A percentile compares a stretch with the other conserved stretches of the same genome.
These are phyloP conservation scores for Tinea pellionella DNA, from an alignment of 2,888 invertebrate species.

Conservation along the genomic window DNA sequence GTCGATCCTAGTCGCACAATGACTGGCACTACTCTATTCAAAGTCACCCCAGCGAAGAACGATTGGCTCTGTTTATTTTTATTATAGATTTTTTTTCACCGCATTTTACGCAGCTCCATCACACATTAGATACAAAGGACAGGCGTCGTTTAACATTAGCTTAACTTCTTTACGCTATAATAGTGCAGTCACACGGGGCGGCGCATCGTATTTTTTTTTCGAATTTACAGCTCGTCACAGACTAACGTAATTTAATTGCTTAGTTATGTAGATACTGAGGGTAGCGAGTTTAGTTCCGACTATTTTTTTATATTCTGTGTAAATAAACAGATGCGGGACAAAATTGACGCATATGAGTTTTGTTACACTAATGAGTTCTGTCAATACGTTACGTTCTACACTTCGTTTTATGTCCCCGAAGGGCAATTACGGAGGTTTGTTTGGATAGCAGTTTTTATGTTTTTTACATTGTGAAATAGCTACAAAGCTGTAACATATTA, in stretches of 20 bases:
- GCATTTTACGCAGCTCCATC: slow-evolving; percentile 55
- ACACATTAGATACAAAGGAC: slow-evolving; percentile 63
- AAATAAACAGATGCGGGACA: slow-evolving; percentile 49
- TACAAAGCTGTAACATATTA: background rate
- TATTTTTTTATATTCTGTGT: slow-evolving; percentile 27
- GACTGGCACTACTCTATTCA: slow-evolving; percentile 38
- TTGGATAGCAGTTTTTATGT: slow-evolving; percentile 34
- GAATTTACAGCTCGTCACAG: slow-evolving; percentile 25
- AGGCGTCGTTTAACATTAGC: slow-evolving; percentile 65
- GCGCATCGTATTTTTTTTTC: slow-evolving; percentile 27
- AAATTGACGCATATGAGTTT: slow-evolving; percentile 55
- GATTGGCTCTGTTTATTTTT: slow-evolving; percentile 48
- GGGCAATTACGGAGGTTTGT: slow-evolving; percentile 35
- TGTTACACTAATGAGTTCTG: slow-evolving; percentile 61
- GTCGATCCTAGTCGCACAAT: slow-evolving; percentile 33
- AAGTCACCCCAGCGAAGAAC: slow-evolving; percentile 27
- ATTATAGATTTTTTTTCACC: slow-evolving; percentile 35
- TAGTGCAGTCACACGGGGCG: slow-evolving; percentile 46
- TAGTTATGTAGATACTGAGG: slow-evolving; percentile 7
- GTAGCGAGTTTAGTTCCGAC: background rate
- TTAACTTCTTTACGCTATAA: slow-evolving; percentile 69
- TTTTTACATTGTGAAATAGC: background rate
- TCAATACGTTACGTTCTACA: slow-evolving; percentile 57
- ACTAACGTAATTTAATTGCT: slow-evolving; percentile 38
- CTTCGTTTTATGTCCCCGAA: slow-evolving; percentile 36